phyloP scores from a whole-genome alignment of 2,113 vertebrate genomes.

The Otolemur garnettii region DNA sequence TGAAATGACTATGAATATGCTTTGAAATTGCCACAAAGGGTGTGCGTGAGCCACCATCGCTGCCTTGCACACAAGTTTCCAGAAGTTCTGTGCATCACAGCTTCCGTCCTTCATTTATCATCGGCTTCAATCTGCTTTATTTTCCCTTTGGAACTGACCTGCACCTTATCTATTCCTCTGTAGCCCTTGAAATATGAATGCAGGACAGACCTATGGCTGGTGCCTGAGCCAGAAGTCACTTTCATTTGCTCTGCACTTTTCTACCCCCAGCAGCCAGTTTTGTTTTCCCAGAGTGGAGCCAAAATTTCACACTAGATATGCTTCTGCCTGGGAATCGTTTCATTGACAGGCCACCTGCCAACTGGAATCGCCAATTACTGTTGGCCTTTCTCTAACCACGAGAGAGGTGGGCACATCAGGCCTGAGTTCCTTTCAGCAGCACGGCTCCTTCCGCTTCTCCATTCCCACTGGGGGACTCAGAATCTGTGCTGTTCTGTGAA shows the following conservation, averaged over 20 bases:
- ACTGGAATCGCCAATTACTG: neutral
- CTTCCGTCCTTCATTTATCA: neutral
- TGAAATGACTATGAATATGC: neutral
- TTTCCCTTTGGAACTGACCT: neutral
- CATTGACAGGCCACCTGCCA: neutral
- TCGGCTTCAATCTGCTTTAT: neutral
- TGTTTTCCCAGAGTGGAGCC: conserved; percentile 41
- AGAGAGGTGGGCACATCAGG: neutral
- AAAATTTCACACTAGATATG: neutral
- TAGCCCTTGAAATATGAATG: neutral
- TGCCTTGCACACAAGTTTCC: neutral
- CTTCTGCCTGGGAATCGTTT: conserved; percentile 8
- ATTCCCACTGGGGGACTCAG: neutral
- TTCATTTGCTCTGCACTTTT: neutral
- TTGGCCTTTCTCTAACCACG: neutral
- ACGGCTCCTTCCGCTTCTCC: neutral
- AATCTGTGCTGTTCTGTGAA: neutral
- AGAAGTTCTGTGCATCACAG: neutral
- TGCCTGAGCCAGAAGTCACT: neutral
- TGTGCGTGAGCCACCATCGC: neutral
- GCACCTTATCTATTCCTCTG: neutral
- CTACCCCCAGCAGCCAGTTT: neutral
- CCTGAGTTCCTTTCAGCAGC: neutral
- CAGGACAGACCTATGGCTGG: neutral
- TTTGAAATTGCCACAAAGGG: neutral